Conservation (phyloP, 2,113 vertebrate genomes). For the Corynorhinus townsendii region DNA sequence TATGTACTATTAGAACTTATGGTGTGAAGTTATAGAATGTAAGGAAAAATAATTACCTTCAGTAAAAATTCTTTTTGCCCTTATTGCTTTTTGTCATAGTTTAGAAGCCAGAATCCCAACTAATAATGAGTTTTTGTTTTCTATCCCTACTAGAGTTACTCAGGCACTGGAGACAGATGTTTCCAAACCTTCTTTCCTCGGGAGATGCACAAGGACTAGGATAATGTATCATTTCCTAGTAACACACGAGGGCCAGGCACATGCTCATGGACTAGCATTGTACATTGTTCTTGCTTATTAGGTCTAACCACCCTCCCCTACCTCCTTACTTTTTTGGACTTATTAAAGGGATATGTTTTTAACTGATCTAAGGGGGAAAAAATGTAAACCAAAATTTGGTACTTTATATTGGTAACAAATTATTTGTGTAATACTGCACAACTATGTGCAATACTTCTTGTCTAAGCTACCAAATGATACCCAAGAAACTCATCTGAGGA, state of each 20-base stretch:
- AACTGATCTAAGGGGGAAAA: neutral
- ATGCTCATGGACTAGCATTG: neutral
- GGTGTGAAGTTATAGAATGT: neutral
- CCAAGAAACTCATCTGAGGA: neutral
- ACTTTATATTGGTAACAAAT: neutral
- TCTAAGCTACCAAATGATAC: neutral
- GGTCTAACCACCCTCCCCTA: neutral
- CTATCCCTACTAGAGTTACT: neutral
- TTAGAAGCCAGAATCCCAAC: neutral
- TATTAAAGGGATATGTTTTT: neutral
- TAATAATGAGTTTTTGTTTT: constrained; percentile 28
- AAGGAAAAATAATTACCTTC: neutral
- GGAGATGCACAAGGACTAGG: too few relatives aligned
- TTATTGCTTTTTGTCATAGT: neutral
- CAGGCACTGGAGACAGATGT: neutral
- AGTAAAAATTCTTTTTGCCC: neutral
- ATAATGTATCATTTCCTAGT: neutral
- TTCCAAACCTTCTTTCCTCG: neutral
- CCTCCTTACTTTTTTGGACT: neutral
- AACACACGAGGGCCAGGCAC: neutral
- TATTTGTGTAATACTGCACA: neutral
- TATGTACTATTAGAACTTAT: neutral
- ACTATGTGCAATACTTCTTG: neutral
- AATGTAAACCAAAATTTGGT: neutral
- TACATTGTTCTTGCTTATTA: neutral